Base-by-base conservation (phyloP, 2,888 invertebrate species). In the Acrocyrtus sp. region DNA sequence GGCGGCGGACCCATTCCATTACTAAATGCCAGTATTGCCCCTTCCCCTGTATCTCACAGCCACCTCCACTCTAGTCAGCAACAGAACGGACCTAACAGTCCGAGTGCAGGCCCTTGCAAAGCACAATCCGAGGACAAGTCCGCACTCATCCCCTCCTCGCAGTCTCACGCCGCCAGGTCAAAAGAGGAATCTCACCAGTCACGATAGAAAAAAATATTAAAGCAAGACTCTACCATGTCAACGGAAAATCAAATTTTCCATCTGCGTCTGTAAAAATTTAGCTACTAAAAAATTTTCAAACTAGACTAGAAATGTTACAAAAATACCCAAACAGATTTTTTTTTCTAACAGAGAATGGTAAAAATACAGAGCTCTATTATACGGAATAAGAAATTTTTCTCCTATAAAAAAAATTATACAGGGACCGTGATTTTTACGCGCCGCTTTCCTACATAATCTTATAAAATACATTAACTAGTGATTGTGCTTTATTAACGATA, bases 11-110 rank as follows among this genome's bases (percentile, higher is more conserved):
- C 70, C 24, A 73, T 78, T 65, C 78, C 80, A 47, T 61, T 76
- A 34, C 29, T 80, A 21, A 75, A 70, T 69, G 75, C 77, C 43
- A 61, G 75, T 54, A 70, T 69, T 26, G 47, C 72, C 58, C 63
- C 72, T 21, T 72, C 70, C 19, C 66, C 76, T 26, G 62, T 75
- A 26, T 62, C 75, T 45, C 74, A 74, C 48, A 75, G 65, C 72
- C 72, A 79, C 72, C 62, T 72, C 54, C 76, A 74, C 72, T 77
- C 80, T 79, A 79, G 78, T 79, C 78, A 78, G 75, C 70, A 62
- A 62, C 72, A 60, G 51, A 80, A 80, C 75, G 78, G 80, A 68
- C 77, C 74, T 19, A 72, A 62, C 47, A 78, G 78, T 72, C 79
- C 80, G 56, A 75, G 58, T 57, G 53, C 61, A 58, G 61, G 57